Conservation (phyloP, 2,888 invertebrate species). For the Euclidia mi region DNA sequence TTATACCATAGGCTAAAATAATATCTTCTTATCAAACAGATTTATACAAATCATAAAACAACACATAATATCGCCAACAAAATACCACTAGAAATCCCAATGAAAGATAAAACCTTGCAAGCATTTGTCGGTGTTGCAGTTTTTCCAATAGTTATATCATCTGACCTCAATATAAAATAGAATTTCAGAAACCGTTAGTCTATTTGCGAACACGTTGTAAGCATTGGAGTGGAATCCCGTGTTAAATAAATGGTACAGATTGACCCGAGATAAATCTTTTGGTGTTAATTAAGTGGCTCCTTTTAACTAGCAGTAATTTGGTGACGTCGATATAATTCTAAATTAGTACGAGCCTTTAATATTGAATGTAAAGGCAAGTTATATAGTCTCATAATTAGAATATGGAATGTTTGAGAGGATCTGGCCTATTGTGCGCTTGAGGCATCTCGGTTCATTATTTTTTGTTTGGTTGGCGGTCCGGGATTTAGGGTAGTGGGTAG, state of each 20-base stretch:
- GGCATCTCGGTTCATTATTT: too few species aligned
- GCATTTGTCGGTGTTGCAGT: too few species aligned
- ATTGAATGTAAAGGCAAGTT: not conserved
- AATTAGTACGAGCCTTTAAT: constrained; percentile 10
- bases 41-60: too few species aligned
- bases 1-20: too few species aligned
- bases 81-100: too few species aligned
- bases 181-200: constrained; percentile 40
- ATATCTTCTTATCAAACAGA: too few species aligned
- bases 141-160: too few species aligned
- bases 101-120: too few species aligned
- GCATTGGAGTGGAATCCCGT: constrained; percentile 48
- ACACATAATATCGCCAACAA: too few species aligned
- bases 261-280: constrained; percentile 58
- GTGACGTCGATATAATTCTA: constrained; percentile 36
- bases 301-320: constrained; percentile 46
- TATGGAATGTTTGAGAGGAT: not conserved
- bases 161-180: constrained; percentile 17
- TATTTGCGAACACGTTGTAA: constrained; percentile 51
- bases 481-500: too few species aligned
- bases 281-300: constrained; percentile 58
- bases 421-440: too few species aligned
- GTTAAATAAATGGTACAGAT: constrained; percentile 57
- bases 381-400: constrained; percentile 1
- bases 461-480: too few species aligned